A percentile compares a stretch with the other conserved stretches of the same genome.
phyloP scores from a whole-genome alignment of 2,888 invertebrate species.

The Dicyrtomina minuta region DNA sequence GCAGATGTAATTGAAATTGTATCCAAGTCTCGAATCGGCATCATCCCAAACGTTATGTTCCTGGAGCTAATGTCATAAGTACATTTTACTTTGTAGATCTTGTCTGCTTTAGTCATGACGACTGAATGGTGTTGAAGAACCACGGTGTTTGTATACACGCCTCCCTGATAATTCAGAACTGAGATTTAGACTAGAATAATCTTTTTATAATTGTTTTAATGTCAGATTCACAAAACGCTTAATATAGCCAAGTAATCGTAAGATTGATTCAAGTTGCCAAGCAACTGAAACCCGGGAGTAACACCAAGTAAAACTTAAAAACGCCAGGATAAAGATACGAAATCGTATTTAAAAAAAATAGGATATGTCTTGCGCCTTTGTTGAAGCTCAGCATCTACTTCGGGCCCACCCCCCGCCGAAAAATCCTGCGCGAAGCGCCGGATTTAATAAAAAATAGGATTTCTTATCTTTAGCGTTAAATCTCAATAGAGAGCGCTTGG shows the following conservation, averaged over 20 bases:
- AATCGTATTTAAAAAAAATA: too few species aligned
- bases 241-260: neutral
- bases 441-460: too few species aligned
- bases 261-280: too few species aligned
- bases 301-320: neutral
- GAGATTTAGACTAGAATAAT: slow-evolving; percentile 2
- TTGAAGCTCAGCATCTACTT: too few species aligned
- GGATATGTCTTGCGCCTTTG: too few species aligned
- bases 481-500: too few species aligned
- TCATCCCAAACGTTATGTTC: slow-evolving; percentile 96
- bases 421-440: too few species aligned
- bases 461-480: too few species aligned
- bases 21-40: slow-evolving; percentile 93
- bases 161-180: slow-evolving; percentile 66
- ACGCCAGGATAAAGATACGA: too few species aligned
- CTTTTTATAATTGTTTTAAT: neutral
- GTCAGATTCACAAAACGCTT: neutral
- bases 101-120: slow-evolving; percentile 94
- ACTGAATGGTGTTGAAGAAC: slow-evolving; percentile 93
- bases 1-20: slow-evolving; percentile 95
- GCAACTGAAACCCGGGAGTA: too few species aligned
- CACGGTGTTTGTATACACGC: slow-evolving; percentile 90
- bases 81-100: slow-evolving; percentile 94
- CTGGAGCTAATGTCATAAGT: slow-evolving; percentile 95
- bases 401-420: too few species aligned